phyloP scores from a whole-genome alignment of 2,888 invertebrate species.

The Acanthopleura granulata region DNA sequence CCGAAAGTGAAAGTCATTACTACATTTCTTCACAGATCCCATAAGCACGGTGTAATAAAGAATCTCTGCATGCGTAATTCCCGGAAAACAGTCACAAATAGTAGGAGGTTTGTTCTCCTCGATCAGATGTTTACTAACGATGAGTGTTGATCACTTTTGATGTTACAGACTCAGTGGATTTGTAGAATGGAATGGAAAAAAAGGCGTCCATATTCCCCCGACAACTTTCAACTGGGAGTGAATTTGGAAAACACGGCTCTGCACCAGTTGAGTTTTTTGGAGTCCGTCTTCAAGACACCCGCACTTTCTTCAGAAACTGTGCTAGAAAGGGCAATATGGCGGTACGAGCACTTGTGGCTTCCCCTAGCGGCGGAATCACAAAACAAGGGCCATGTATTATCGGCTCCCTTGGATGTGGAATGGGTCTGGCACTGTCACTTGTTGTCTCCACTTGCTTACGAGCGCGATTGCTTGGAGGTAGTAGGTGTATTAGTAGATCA shows the following conservation, averaged over 20 bases:
- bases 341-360: constrained; percentile 71
- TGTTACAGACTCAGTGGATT: too few relatives aligned
- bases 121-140: too few relatives aligned
- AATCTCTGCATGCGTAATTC: too few relatives aligned
- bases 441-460: constrained; percentile 64
- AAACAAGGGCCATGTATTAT: constrained; percentile 54
- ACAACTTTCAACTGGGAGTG: constrained; percentile 30
- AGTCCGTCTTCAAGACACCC: constrained; percentile 47
- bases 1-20: too few relatives aligned
- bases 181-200: too few relatives aligned
- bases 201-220: background rate
- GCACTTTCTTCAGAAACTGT: constrained; percentile 54
- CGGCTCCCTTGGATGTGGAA: constrained; percentile 71
- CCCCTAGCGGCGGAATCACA: constrained; percentile 66
- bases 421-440: constrained; percentile 72
- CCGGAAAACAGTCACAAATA: too few relatives aligned
- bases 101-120: too few relatives aligned
- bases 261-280: constrained; percentile 55
- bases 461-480: constrained; percentile 54
- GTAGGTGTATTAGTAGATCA: constrained; percentile 68
- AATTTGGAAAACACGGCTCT: constrained; percentile 39
- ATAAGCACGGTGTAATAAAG: too few relatives aligned
- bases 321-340: constrained; percentile 68
- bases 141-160: too few relatives aligned
- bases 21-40: too few relatives aligned